Conservation (phyloP, 2,113 vertebrate genomes). For the Gopherus flavomarginatus region DNA sequence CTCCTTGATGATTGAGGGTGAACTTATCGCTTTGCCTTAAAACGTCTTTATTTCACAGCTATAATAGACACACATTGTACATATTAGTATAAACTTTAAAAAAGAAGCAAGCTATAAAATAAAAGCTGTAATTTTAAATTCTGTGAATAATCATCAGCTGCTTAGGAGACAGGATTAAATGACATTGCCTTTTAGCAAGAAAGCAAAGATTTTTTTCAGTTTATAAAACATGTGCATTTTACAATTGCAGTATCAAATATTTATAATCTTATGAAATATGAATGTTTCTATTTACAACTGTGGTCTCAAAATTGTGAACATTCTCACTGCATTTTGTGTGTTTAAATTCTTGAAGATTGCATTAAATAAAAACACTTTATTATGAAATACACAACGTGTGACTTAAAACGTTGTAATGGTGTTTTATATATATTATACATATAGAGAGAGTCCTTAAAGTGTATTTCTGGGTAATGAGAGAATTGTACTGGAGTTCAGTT, state of each 20-base stretch:
- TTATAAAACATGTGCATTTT: conserved; percentile 78
- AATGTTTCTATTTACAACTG: conserved; percentile 82
- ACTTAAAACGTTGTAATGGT: not conserved
- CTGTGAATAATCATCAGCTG: conserved; percentile 76
- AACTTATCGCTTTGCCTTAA: conserved; percentile 84
- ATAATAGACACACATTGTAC: conserved; percentile 60
- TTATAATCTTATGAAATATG: conserved; percentile 81
- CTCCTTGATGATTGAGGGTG: conserved; percentile 13
- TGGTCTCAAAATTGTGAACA: conserved; percentile 79
- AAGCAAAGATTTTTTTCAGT: conserved; percentile 65
- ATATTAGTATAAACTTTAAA: conserved; percentile 51
- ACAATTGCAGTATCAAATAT: conserved; percentile 80
- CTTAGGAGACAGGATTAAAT: conserved; percentile 66
- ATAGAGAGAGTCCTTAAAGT: not conserved
- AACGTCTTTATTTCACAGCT: conserved; percentile 72
- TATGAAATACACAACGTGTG: conserved; percentile 45
- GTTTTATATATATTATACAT: fast-evolving
- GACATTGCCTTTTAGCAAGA: conserved; percentile 74
- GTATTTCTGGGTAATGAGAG: not conserved
- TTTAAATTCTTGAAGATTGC: conserved; percentile 76
- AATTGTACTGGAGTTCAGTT: not conserved
- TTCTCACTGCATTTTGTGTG: conserved; percentile 78
- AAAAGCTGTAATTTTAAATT: conserved; percentile 74
- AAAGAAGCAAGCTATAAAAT: conserved; percentile 57
- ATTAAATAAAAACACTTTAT: conserved; percentile 80